Conservation (phyloP, 2,888 invertebrate species). For the Megastigmus dorsalis region DNA sequence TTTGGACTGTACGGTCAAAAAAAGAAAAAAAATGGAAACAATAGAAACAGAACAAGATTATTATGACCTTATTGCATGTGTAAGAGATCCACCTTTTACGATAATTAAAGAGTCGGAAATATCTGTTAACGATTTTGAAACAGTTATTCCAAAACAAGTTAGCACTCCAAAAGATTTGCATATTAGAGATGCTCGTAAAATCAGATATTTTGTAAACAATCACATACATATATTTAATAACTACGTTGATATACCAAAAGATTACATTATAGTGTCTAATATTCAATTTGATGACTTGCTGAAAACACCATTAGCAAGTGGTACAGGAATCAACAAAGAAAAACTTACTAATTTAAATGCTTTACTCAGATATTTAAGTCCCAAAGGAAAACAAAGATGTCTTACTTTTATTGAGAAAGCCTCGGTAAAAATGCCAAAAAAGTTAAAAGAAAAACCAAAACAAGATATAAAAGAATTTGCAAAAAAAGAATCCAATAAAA, state of each 20-base stretch:
- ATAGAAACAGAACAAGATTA: slow-evolving; percentile 44
- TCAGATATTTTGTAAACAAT: slow-evolving; percentile 44
- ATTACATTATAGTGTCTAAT: neutral
- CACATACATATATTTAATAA: slow-evolving; percentile 25
- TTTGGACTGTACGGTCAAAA: too few relatives aligned
- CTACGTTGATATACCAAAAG: slow-evolving; percentile 27
- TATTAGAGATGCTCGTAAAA: slow-evolving; percentile 42
- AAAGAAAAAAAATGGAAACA: slow-evolving; percentile 31
- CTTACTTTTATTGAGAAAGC: too few relatives aligned
- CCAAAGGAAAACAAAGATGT: neutral
- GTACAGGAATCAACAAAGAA: slow-evolving; percentile 24
- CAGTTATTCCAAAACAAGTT: neutral
- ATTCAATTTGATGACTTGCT: slow-evolving; percentile 13
- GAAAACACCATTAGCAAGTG: slow-evolving; percentile 1
- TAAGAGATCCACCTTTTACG: slow-evolving; percentile 35
- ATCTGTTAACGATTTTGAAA: slow-evolving; percentile 39
- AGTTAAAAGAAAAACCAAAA: too few relatives aligned
- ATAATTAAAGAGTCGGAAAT: slow-evolving; percentile 32
- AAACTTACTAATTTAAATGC: slow-evolving; percentile 18
- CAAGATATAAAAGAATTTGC: too few relatives aligned
- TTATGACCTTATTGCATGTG: slow-evolving; percentile 34
- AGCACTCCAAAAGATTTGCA: slow-evolving; percentile 26
- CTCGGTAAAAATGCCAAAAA: too few relatives aligned
- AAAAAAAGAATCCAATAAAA: too few relatives aligned
- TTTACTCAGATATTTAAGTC: slow-evolving; percentile 34